A percentile compares a stretch with the other conserved stretches of the same genome.
Evolutionary conservation across 2,888 invertebrate species (phyloP).

Genomic region (Dascillus cervinus): DNA sequence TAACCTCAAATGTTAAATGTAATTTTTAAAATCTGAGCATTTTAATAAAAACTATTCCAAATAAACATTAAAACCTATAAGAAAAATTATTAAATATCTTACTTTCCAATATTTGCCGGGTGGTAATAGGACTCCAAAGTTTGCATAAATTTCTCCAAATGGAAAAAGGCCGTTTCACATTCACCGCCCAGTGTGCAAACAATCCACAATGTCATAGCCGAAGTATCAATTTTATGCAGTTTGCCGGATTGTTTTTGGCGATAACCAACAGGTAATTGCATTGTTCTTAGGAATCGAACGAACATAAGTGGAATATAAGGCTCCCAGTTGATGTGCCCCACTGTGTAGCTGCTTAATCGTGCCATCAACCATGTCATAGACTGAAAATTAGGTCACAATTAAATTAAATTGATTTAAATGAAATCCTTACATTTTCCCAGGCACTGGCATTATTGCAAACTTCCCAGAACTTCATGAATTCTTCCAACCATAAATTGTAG

Average conservation of each 20-base stretch:
- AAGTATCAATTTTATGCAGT: constrained; percentile 43
- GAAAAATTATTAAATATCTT: constrained; percentile 7
- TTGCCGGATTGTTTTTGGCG: constrained; percentile 56
- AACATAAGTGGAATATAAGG: constrained; percentile 74
- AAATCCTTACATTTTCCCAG: constrained; percentile 53
- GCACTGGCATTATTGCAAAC: constrained; percentile 63
- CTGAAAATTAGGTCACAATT: constrained; percentile 41
- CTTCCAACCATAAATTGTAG: constrained; percentile 71
- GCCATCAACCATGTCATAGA: constrained; percentile 67
- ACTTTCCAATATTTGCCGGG: constrained; percentile 74
- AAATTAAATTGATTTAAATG: constrained; percentile 2
- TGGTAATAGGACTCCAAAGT: constrained; percentile 82
- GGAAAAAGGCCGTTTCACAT: constrained; percentile 55
- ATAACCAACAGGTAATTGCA: constrained; percentile 73
- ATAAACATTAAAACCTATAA: too few species aligned
- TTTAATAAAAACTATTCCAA: too few species aligned
- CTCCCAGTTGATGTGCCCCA: constrained; percentile 83
- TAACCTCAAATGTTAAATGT: too few species aligned
- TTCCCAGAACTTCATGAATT: constrained; percentile 72
- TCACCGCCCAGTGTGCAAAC: constrained; percentile 58
- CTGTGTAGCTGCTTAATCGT: constrained; percentile 62
- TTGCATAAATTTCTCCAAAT: constrained; percentile 72
- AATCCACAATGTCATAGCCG: constrained; percentile 52
- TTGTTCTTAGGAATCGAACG: constrained; percentile 59
- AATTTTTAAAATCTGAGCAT: too few species aligned